These are phyloP conservation scores for Mactromeris polynyma DNA, from an alignment of 2,888 invertebrate genomes.

Conservation along the genomic window DNA sequence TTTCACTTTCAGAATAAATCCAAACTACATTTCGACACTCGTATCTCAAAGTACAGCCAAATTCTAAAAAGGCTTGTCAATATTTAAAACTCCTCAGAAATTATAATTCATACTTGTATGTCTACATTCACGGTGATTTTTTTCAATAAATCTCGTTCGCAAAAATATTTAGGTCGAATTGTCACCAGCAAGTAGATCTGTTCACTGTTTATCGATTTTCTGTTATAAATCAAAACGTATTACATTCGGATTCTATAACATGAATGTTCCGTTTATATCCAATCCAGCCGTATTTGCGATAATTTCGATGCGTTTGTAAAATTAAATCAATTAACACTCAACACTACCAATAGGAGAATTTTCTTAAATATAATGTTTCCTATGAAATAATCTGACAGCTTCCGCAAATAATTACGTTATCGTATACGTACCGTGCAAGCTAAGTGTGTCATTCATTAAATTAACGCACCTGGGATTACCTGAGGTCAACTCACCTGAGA, in stretches of 20 bases:
- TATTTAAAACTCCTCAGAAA: too few relatives aligned
- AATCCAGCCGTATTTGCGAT: neutral
- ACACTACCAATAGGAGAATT: neutral
- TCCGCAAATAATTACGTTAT: slow-evolving; percentile 40
- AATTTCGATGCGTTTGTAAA: neutral
- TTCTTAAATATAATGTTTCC: slow-evolving; percentile 14
- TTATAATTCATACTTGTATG: neutral
- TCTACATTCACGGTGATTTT: neutral
- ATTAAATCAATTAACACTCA: neutral
- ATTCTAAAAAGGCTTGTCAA: too few relatives aligned
- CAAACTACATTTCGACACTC: neutral
- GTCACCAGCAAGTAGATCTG: slow-evolving; percentile 21
- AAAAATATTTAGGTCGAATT: slow-evolving; percentile 11
- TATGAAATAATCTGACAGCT: neutral
- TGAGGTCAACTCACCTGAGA: slow-evolving; percentile 63
- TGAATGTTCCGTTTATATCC: too few relatives aligned
- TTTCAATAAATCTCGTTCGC: neutral
- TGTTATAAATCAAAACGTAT: neutral
- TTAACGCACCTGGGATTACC: slow-evolving; percentile 60
- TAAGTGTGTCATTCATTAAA: slow-evolving; percentile 62
- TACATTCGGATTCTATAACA: neutral
- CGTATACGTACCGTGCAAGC: slow-evolving; percentile 24
- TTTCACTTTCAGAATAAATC: neutral
- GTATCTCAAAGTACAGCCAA: neutral
- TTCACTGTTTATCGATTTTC: slow-evolving; percentile 37